Evolutionary conservation across 2,113 vertebrate species (phyloP).

Genomic region (Cyprinus carpio): DNA sequence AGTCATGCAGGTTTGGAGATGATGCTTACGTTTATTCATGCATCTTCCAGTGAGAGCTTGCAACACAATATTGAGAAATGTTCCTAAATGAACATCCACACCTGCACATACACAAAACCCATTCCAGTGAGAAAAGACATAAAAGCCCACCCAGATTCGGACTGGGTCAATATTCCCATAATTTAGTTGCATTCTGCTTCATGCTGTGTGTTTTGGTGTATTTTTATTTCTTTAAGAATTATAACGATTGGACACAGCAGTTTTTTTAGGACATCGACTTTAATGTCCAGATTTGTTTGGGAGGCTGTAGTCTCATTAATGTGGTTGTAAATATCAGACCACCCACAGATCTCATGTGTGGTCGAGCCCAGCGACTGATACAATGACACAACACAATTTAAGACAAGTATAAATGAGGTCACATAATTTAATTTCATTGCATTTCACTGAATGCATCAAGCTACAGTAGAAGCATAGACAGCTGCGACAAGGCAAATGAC

Average conservation of each 20-base stretch:
- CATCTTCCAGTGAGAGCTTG: background rate
- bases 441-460: slow-evolving; percentile 46
- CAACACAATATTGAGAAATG: no score
- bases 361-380: background rate
- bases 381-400: slow-evolving; percentile 22
- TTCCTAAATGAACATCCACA: background rate
- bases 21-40: background rate
- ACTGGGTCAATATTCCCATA: background rate
- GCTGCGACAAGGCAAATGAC: slow-evolving; percentile 40
- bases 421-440: slow-evolving; percentile 56
- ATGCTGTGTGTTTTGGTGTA: background rate
- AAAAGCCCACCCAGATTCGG: background rate
- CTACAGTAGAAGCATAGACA: slow-evolving; percentile 46
- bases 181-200: background rate
- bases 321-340: slow-evolving; percentile 5
- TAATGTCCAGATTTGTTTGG: background rate
- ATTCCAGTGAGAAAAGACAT: background rate
- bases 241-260: background rate
- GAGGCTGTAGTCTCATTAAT: background rate
- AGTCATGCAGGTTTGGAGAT: background rate
- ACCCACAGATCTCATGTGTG: background rate
- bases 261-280: background rate
- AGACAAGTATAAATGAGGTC: slow-evolving; percentile 22
- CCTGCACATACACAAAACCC: background rate
- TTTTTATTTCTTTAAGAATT: background rate